A percentile compares a stretch with the other conserved stretches of the same genome.
Conservation (phyloP, 2,113 vertebrate genomes). For the Apteryx mantelli region DNA sequence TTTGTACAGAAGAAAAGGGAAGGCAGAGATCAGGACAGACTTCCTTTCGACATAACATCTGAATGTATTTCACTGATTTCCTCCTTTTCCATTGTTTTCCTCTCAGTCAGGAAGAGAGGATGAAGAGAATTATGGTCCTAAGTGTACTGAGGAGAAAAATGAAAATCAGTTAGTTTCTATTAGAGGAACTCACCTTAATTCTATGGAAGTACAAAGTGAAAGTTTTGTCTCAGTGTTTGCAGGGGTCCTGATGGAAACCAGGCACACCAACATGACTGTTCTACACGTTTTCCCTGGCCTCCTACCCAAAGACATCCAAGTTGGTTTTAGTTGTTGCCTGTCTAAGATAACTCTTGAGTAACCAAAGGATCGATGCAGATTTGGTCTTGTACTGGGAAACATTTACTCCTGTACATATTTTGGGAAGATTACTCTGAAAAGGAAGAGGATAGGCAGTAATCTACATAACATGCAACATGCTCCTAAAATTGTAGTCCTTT, state of each 20-base stretch:
- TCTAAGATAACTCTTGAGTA: neutral
- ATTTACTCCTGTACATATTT: neutral
- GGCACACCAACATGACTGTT: neutral
- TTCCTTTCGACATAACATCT: neutral
- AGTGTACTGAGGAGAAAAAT: neutral
- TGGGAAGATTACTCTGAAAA: neutral
- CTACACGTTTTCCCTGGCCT: neutral
- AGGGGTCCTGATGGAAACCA: neutral
- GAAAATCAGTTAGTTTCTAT: neutral
- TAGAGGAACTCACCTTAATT: neutral
- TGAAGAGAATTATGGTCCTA: neutral
- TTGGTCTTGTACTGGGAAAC: neutral
- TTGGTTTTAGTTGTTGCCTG: neutral
- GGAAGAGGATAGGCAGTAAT: neutral
- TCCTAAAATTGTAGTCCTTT: neutral
- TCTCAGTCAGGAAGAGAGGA: neutral
- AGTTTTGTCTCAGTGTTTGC: neutral
- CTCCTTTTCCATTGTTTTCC: neutral
- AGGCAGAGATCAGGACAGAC: neutral
- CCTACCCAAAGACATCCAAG: neutral
- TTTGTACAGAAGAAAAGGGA: neutral
- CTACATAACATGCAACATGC: neutral
- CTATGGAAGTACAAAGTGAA: neutral
- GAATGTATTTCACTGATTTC: neutral
- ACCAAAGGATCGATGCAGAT: neutral